Conservation (phyloP, 1,140 invertebrate species). For the Drosophila simulans region DNA sequence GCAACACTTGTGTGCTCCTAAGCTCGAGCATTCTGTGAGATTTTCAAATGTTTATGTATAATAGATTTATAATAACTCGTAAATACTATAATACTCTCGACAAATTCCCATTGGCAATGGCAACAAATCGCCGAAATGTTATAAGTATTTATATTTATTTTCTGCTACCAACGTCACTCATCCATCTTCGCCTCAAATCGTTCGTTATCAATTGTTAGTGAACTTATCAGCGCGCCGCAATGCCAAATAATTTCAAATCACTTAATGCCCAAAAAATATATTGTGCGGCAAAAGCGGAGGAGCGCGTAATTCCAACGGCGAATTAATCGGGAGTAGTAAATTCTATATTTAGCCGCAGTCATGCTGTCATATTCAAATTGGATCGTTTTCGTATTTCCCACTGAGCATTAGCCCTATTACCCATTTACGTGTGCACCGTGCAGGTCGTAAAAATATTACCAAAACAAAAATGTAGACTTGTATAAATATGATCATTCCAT, state of each 20-base stretch:
- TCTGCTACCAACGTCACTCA: conserved; percentile 9
- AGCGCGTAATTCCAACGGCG: conserved; percentile 18
- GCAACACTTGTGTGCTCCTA: background rate
- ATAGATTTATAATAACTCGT: conserved; percentile 1
- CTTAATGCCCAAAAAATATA: conserved; percentile 28
- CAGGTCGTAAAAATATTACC: background rate
- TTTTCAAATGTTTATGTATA: conserved; percentile 1
- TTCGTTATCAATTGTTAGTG: conserved; percentile 31
- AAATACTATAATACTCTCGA: background rate
- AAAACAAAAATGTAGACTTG: background rate
- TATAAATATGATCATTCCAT: background rate
- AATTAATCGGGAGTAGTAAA: conserved; percentile 43
- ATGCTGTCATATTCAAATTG: conserved; percentile 45
- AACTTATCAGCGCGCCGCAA: conserved; percentile 26
- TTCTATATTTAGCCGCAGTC: conserved; percentile 24
- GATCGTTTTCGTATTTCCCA: conserved; percentile 28
- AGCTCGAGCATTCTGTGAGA: background rate
- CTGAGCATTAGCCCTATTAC: conserved; percentile 60
- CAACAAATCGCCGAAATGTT: background rate
- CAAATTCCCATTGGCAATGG: background rate
- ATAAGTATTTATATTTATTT: conserved; percentile 17
- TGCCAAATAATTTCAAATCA: conserved; percentile 31
- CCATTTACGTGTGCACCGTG: conserved; percentile 37
- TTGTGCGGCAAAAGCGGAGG: background rate
- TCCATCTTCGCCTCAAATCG: conserved; percentile 21